Evolutionary conservation across 2,113 vertebrate species (phyloP).

Genomic region (Hyperopisus bebe): DNA sequence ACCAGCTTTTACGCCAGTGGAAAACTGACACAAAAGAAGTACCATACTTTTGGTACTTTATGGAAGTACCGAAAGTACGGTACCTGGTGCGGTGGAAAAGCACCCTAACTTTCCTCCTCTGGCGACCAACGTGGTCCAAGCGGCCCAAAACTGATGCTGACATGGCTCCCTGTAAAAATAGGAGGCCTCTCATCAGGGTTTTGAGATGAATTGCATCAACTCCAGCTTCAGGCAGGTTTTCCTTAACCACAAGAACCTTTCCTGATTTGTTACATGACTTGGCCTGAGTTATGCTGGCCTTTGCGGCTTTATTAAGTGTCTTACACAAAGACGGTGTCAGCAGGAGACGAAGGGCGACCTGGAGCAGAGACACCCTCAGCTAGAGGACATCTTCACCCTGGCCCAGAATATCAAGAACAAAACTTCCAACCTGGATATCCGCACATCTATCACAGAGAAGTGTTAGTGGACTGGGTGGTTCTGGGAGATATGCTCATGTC

Average conservation of each 20-base stretch:
- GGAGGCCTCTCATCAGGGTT: not conserved
- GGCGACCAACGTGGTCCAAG: not conserved
- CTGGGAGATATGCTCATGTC: not conserved
- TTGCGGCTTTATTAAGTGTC: not conserved
- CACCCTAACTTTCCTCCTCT: too few relatives aligned
- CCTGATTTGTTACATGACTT: not conserved
- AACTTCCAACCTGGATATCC: slow-evolving; percentile 83
- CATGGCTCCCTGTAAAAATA: not conserved
- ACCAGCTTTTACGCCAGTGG: too few relatives aligned
- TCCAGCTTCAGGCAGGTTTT: not conserved
- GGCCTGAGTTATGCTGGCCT: not conserved
- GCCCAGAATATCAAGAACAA: slow-evolving; percentile 98
- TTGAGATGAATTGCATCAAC: not conserved
- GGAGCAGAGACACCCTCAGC: slow-evolving; percentile 84
- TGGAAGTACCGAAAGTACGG: too few relatives aligned
- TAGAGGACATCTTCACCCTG: slow-evolving; percentile 88
- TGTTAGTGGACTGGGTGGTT: slow-evolving; percentile 57
- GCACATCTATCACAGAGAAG: slow-evolving; percentile 90
- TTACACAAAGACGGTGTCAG: slow-evolving; percentile 19
- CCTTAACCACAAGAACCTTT: not conserved
- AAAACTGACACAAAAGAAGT: too few relatives aligned
- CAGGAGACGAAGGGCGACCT: slow-evolving; percentile 88
- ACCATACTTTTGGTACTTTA: too few relatives aligned
- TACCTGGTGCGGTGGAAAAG: too few relatives aligned
- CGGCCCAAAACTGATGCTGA: not conserved